These are phyloP conservation scores for Microcebus jonahi DNA, from an alignment of 2,113 vertebrate genomes.

Conservation along the genomic window DNA sequence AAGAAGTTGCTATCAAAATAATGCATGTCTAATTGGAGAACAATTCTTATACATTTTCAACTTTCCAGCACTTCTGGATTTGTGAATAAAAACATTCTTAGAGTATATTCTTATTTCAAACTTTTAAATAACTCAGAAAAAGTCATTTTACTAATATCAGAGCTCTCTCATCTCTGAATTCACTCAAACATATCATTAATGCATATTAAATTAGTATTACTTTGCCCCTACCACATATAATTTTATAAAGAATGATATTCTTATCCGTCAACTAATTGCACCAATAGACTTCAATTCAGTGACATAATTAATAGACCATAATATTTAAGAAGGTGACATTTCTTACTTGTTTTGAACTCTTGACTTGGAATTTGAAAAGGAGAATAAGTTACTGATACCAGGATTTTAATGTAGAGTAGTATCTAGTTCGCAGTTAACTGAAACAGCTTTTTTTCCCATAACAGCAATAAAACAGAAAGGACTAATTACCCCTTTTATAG, in stretches of 20 bases:
- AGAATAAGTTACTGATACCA: slow-evolving; percentile 62
- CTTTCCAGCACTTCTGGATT: not conserved
- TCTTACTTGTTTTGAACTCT: slow-evolving; percentile 81
- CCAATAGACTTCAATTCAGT: slow-evolving; percentile 76
- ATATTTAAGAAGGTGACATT: slow-evolving; percentile 86
- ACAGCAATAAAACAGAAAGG: slow-evolving; percentile 80
- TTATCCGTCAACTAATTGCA: slow-evolving; percentile 76
- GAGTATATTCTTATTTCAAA: not conserved
- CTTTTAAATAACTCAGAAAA: slow-evolving; percentile 68
- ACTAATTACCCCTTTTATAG: slow-evolving; percentile 85
- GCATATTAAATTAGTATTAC: slow-evolving; percentile 81
- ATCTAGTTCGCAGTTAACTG: slow-evolving; percentile 79
- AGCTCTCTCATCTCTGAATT: slow-evolving; percentile 68
- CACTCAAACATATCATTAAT: slow-evolving; percentile 76
- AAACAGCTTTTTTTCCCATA: slow-evolving; percentile 79
- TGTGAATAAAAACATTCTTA: not conserved
- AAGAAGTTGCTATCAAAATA: slow-evolving; percentile 23
- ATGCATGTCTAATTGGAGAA: not conserved
- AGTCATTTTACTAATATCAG: slow-evolving; percentile 67
- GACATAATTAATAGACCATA: slow-evolving; percentile 82
- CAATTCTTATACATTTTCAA: slow-evolving; percentile 32
- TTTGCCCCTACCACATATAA: slow-evolving; percentile 73
- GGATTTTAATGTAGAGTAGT: slow-evolving; percentile 79
- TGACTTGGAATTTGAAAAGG: slow-evolving; percentile 74
- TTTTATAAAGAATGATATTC: slow-evolving; percentile 82